Evolutionary conservation across 37 sponge, comb jelly and placozoan species (phyloP), one percentile per base, ranked within the genome.

Genomic region (Dysidea cf. avara): DNA sequence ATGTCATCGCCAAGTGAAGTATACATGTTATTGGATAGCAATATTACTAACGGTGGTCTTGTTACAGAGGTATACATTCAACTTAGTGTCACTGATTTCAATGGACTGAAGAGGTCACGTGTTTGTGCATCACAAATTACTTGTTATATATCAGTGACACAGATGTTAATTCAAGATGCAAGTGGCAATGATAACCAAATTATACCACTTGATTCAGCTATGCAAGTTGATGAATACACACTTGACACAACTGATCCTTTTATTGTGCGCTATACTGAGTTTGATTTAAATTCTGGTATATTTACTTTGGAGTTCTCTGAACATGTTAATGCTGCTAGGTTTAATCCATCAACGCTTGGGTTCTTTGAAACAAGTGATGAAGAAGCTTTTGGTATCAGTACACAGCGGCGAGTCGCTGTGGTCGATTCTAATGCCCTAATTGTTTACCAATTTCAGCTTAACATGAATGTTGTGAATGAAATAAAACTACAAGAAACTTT

Each of bases 251-350:
- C 86, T 0, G 21, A 47, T n/a, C 92, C 87, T n/a, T 31, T 11
- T 33, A 64, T 92, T 16, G 36, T 61, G 30, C 52, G 14, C 1
- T 86, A 72, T 58, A 34, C 46, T 25, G 68, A 75, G 31, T 77
- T 92, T 69, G 78, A 92, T 54, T 25, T 80, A 7, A 56, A 92
- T 78, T 24, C 54, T 20, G 92, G 92, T 13, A 79, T 57, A 28
- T 68, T 92, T 49, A 81, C 78, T 12, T 58, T 92, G 55, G 56
- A 71, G 56, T 83, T 92, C 55, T 87, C 92, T 46, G 92, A 92
- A 46, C 86, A 87, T 36, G 83, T 92, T 1, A 54, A 78, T 54
- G 69, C 66, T 28, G n/a, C 71, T 25, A 65, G 60, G 20, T 4
- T 74, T 24, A 72, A 59, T 48, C 21, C 61, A 16, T 18, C 30